Evolutionary conservation across 2,113 vertebrate species (phyloP), one percentile per base, ranked within the genome.

Genomic region (Chionodraco myersi): DNA sequence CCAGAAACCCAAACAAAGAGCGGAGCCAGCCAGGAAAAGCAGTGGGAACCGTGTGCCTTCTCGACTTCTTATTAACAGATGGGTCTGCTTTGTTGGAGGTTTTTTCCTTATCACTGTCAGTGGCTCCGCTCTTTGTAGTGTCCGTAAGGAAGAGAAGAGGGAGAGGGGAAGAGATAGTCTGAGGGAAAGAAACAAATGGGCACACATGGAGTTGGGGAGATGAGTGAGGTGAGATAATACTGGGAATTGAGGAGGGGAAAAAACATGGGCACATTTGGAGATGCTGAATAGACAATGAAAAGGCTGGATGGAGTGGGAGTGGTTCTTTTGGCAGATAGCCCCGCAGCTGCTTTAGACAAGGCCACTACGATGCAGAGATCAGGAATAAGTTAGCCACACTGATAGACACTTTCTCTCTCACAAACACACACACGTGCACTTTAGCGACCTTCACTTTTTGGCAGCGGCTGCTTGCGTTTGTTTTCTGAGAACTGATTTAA

Each of bases 321-420:
- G 72, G 87, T 88, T 86, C 5, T 83, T 85, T 90, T 93, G 91
- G 91, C 90, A 62, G 48, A 65, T 56, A 59, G 86, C 88, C 87
- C 21, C 41, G 71, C 91, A 93, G 90, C 92, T 87, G 91, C 77
- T 87, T 82, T 53, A 67, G 87, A 87, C 75, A 71, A 75, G 75
- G 72, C 60, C 79, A 48, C 65, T 60, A 47, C 41, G 54, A 72
- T 79, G 72, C 56, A 86, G 79, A 87, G 77, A 90, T 85, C 73
- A 75, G 86, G 74, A 89, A 89, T 87, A 81, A 70, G 77, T 80
- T 73, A 60, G 47, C 58, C 51, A 64, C 77, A 83, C 34, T 86
- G 76, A 77, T 70, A 72, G 68, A 82, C 70, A 56, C 56, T 66
- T 62, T 75, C 60, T 68, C 49, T 5, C n/a, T 11, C 62, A 44